Conservation (phyloP, 2,113 vertebrate genomes). For the Gadus chalcogrammus region DNA sequence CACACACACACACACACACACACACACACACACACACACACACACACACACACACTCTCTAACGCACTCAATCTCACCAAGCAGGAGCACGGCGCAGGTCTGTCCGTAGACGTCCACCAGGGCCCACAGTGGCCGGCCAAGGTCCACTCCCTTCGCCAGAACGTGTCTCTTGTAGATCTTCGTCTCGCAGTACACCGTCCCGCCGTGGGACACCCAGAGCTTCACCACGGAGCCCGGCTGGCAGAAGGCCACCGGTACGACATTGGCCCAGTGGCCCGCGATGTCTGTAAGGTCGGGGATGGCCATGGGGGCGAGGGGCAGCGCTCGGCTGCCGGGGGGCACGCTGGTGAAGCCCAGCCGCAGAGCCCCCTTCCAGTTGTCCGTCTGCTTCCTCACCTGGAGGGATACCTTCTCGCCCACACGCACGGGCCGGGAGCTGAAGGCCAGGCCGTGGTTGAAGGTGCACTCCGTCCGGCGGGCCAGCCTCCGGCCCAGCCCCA, state of each 20-base stretch:
- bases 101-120: slow-evolving; percentile 83
- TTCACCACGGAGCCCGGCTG: slow-evolving; percentile 50
- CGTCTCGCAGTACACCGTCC: slow-evolving; percentile 42
- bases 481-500: slow-evolving; percentile 42
- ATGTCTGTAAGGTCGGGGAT: slow-evolving; percentile 72
- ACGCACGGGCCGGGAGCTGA: slow-evolving; percentile 73
- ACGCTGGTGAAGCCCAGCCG: slow-evolving; percentile 80
- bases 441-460: slow-evolving; percentile 76
- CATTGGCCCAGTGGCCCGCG: slow-evolving; percentile 66
- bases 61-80: slow-evolving; percentile 62
- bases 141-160: slow-evolving; percentile 43
- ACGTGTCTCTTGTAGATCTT: background rate
- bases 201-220: slow-evolving; percentile 75
- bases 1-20: background rate
- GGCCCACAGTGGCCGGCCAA: slow-evolving; percentile 74
- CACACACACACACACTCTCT: background rate
- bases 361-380: slow-evolving; percentile 70
- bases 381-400: slow-evolving; percentile 42
- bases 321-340: slow-evolving; percentile 47
- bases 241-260: slow-evolving; percentile 43
- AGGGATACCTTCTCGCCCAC: slow-evolving; percentile 67
- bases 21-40: no score
- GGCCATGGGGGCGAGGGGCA: slow-evolving; percentile 71
- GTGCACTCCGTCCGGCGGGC: slow-evolving; percentile 54
- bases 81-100: slow-evolving; percentile 70